Evolutionary conservation across 2,797 vertebrate genomes (phyloP), one percentile per base, ranked within the genome.

Genomic region (Sciurus carolinensis): DNA sequence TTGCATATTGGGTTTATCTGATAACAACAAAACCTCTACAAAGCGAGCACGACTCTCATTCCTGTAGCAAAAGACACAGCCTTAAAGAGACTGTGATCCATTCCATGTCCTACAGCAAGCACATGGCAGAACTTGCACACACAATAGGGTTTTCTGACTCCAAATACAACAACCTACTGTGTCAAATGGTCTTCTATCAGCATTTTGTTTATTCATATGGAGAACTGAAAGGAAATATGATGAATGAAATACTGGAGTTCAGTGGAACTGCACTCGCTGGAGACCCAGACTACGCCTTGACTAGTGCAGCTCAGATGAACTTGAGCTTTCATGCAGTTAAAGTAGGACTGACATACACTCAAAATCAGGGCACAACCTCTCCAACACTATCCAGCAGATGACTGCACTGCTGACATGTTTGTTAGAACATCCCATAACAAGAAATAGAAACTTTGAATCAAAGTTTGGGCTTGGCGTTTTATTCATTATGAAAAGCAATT

Each of bases 401-500:
- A 76, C 2, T n/a, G 33, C 18, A 28, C 10, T 30, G 80, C 67
- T 10, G 54, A 7, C 75, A 50, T 26, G 36, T 28, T 39, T 33
- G 39, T 57, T 26, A 50, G n/a, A 77, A 47, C 44, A 47, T 3
- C 62, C 30, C 44, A 44, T 13, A 80, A 42, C 44, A 47, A 72
- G 87, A 76, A 75, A 50, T 3, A 44, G 82, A 79, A 54, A 33
- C 15, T 72, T 52, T 39, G 89, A 52, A 52, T 50, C 47, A 83
- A 85, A 85, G 33, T 73, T 30, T 30, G 10, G 42, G 44, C 54
- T 62, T 71, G 71, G 36, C 18, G 2, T 87, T 54, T 20, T 33
- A 54, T 67, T 92, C 26, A 6, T 26, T 57, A 72, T 17, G 50
- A 54, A 95, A 90, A 91, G 77, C n/a, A 66, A 72, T 30, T 22